phyloP scores from a whole-genome alignment of 2,888 invertebrate genomes.

The Cynaeus angustus region DNA sequence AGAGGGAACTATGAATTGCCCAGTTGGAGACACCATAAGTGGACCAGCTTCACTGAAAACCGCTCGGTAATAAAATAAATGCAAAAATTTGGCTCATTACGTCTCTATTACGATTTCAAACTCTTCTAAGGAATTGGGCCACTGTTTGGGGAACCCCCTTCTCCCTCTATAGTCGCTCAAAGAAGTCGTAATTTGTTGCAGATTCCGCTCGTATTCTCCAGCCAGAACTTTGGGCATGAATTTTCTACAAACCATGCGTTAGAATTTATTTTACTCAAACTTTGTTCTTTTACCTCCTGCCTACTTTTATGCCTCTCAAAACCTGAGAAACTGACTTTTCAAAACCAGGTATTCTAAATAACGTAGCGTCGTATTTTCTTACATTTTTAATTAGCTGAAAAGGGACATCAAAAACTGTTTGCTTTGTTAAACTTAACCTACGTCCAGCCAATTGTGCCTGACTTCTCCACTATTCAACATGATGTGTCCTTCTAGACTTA shows the following conservation, averaged over 20 bases:
- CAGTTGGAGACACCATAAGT: slow-evolving; percentile 93
- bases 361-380: slow-evolving; percentile 81
- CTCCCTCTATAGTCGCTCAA: slow-evolving; percentile 83
- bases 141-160: slow-evolving; percentile 79
- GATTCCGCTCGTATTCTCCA: slow-evolving; percentile 87
- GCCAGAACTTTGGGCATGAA: slow-evolving; percentile 94
- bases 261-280: too few species aligned
- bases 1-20: slow-evolving; percentile 93
- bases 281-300: slow-evolving; percentile 77
- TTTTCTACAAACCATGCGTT: slow-evolving; percentile 76
- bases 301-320: slow-evolving; percentile 87
- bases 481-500: slow-evolving; percentile 92
- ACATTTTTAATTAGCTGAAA: slow-evolving; percentile 88
- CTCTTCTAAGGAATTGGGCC: slow-evolving; percentile 83
- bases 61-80: slow-evolving; percentile 4
- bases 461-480: slow-evolving; percentile 95
- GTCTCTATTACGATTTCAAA: slow-evolving; percentile 92
- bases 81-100: slow-evolving; percentile 71
- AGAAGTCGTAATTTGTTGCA: slow-evolving; percentile 88
- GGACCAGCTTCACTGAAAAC: slow-evolving; percentile 91
- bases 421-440: slow-evolving; percentile 71
- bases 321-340: slow-evolving; percentile 90
- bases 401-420: slow-evolving; percentile 13
- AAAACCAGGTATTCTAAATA: slow-evolving; percentile 85
- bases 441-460: slow-evolving; percentile 93